A percentile compares a stretch with the other conserved stretches of the same genome.
Conservation (phyloP, 1,140 invertebrate species). For the Proctacanthus coquilletti region DNA sequence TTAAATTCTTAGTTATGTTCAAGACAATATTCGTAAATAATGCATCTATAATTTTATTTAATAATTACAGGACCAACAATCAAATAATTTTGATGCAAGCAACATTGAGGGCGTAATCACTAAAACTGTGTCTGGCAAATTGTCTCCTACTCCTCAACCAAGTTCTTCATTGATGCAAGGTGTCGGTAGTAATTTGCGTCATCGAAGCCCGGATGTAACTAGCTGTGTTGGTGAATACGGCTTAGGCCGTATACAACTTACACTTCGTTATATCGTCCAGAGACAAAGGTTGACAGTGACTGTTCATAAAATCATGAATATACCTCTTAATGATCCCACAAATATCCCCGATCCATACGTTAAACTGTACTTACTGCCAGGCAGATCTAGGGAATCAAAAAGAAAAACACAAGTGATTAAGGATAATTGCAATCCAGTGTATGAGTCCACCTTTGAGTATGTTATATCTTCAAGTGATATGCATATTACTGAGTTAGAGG, state of each 20-base stretch:
- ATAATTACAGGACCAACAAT: too few relatives aligned
- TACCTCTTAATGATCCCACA: conserved; percentile 70
- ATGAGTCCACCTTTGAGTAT: conserved; percentile 82
- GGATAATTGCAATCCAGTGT: conserved; percentile 81
- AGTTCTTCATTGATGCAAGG: too few relatives aligned
- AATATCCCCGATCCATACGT: conserved; percentile 92
- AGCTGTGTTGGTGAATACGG: conserved; percentile 49
- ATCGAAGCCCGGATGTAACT: conserved; percentile 33
- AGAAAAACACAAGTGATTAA: conserved; percentile 77
- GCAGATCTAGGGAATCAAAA: conserved; percentile 72
- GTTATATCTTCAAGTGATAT: conserved; percentile 60
- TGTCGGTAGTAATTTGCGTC: too few relatives aligned
- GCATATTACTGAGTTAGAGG: conserved; percentile 52
- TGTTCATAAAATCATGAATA: conserved; percentile 78
- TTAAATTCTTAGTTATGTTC: too few relatives aligned
- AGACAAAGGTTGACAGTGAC: conserved; percentile 66
- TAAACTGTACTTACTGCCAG: conserved; percentile 81
- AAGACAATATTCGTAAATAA: too few relatives aligned
- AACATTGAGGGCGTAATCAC: too few relatives aligned
- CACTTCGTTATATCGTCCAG: conserved; percentile 68
- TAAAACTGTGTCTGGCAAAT: too few relatives aligned
- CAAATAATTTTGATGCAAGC: too few relatives aligned
- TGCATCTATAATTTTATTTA: too few relatives aligned
- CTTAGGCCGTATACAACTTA: conserved; percentile 67
- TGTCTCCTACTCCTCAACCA: too few relatives aligned